A percentile compares a stretch with the other conserved stretches of the same genome.
Conservation (phyloP, 2,113 vertebrate species). For the Nettapus auritus region DNA sequence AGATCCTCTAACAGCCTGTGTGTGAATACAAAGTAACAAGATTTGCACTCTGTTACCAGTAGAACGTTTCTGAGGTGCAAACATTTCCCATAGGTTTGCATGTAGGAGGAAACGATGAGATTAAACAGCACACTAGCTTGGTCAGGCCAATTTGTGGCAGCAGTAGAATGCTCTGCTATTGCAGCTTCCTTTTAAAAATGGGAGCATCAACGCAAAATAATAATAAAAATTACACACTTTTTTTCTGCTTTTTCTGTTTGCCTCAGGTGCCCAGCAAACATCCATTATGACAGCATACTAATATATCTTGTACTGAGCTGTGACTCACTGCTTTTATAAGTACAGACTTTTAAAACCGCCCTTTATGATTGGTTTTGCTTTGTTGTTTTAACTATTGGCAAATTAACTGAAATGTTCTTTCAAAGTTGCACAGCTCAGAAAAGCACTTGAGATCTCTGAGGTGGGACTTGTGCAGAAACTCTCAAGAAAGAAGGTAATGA, state of each 20-base stretch:
- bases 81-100: rapidly evolving
- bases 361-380: neutral
- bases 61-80: neutral
- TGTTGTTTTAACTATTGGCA: conserved; percentile 2
- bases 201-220: neutral
- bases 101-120: neutral
- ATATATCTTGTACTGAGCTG: neutral
- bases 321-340: neutral
- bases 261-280: neutral
- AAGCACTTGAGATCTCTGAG: neutral
- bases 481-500: neutral
- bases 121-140: neutral
- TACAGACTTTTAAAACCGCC: neutral
- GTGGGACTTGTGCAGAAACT: neutral
- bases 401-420: neutral
- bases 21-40: neutral
- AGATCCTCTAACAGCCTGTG: neutral
- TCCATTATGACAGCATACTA: neutral
- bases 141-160: neutral
- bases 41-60: neutral
- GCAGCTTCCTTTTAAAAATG: neutral
- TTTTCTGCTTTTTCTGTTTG: neutral
- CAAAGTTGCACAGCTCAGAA: neutral
- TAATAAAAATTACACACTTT: neutral
- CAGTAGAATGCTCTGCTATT: neutral